Base-by-base conservation (phyloP, 2,797 vertebrate genomes). In the Sebastes reedi region DNA sequence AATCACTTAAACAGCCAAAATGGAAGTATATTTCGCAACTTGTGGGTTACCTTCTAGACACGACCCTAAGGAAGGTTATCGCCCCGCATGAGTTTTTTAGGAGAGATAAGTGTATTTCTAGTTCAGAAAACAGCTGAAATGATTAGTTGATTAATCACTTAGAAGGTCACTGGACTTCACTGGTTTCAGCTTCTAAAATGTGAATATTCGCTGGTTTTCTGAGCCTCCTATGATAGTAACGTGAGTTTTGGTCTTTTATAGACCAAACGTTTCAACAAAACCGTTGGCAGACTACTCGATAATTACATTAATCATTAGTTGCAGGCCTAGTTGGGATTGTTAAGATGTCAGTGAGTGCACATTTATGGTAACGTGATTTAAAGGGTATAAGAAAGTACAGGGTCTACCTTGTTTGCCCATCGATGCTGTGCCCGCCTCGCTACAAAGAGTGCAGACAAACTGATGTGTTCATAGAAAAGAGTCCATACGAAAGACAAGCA, bases 391-490 rank as follows among this genome's bases (percentile, higher is more conserved):
- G 29, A 30, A 50, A 50, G 42, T 50, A 11, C 46, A 34, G 24
- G 25, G 50, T 64, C 29, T 42, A 64, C 62, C 30, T 27, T 60
- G 25, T 66, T 69, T 60, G 24, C 55, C 58, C 6, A 3, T 42
- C 30, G 11, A 14, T 22, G 42, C 54, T 13, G 27, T 9, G 39
- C 29, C 20, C 50, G 56, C 29, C 25, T 34, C 20, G 27, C 20
- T 50, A 58, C 54, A 79, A 58, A 74, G 50, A 9, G 27, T 34
- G 67, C 30, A 62, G 62, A 79, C 30, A 72, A 80, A 82, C 34
- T 50, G 72, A 69, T 80, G 52, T 50, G 55, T 56, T 88, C 67
- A 62, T 34, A 1, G 30, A 50, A 61, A 79, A 52, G 14, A 59
- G 20, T 36, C 8, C 50, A n/a, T 20, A 52, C 18, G 54, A 65